These are phyloP conservation scores for Anser cygnoides DNA, from an alignment of 2,113 vertebrate genomes.

Conservation along the genomic window DNA sequence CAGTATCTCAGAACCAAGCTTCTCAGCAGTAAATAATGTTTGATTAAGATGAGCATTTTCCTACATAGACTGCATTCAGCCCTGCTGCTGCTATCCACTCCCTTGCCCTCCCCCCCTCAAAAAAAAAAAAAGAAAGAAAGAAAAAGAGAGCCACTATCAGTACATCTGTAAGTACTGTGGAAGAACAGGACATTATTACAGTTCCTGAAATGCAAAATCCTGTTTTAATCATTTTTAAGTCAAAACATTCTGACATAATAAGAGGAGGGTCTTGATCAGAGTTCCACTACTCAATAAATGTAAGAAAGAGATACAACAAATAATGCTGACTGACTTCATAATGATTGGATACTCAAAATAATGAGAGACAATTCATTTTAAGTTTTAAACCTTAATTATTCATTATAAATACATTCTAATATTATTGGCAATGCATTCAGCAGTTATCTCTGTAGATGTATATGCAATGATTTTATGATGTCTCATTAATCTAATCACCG, in stretches of 20 bases:
- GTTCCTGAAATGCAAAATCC: background rate
- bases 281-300: background rate
- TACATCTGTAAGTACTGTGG: background rate
- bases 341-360: background rate
- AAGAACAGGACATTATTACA: background rate
- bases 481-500: background rate
- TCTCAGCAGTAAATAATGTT: background rate
- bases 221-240: background rate
- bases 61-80: rapidly evolving
- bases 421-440: background rate
- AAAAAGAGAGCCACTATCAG: background rate
- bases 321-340: constrained; percentile 18
- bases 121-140: background rate
- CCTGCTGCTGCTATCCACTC: no score
- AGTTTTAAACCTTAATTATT: background rate
- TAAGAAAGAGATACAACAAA: background rate
- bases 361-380: background rate
- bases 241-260: background rate
- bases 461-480: background rate
- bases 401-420: background rate
- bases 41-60: background rate
- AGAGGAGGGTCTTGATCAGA: background rate
- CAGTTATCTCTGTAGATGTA: background rate
- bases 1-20: background rate
- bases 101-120: no score